Conservation (phyloP, 2,888 invertebrate species). For the Hydrotaea diabolus region DNA sequence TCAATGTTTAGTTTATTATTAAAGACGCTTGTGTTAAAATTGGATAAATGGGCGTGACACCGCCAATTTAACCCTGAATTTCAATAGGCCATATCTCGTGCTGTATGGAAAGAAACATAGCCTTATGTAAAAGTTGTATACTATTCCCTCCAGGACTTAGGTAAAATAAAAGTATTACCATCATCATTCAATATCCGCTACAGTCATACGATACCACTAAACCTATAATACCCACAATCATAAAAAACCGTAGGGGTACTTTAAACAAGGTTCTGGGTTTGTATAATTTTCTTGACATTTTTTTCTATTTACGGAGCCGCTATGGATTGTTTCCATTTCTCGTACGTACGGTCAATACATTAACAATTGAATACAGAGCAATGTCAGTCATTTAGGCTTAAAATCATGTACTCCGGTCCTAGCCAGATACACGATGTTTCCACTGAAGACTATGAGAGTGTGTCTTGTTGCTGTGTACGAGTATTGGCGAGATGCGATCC, state of each 20-base stretch:
- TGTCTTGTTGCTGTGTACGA: not conserved
- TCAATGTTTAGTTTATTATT: too few relatives aligned
- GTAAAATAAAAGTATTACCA: too few relatives aligned
- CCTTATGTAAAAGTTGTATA: too few relatives aligned
- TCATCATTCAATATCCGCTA: too few relatives aligned
- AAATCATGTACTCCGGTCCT: constrained; percentile 59
- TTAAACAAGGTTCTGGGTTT: not conserved
- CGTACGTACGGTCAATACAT: constrained; percentile 18
- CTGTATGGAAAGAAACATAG: too few relatives aligned
- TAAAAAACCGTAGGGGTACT: not conserved
- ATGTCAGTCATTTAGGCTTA: constrained; percentile 63
- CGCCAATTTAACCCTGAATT: too few relatives aligned
- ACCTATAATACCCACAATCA: not conserved
- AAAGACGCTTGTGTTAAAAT: too few relatives aligned
- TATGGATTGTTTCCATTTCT: constrained; percentile 32
- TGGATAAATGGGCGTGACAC: too few relatives aligned
- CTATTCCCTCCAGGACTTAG: too few relatives aligned
- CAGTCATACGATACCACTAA: too few relatives aligned
- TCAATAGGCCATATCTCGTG: too few relatives aligned
- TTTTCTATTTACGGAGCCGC: not conserved
- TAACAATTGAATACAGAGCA: constrained; percentile 63
- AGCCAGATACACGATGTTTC: constrained; percentile 43
- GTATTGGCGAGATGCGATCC: too few relatives aligned
- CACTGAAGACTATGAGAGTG: not conserved
- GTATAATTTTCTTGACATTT: not conserved